Base-by-base conservation (phyloP, 2,113 vertebrate genomes). In the Sceloporus undulatus region DNA sequence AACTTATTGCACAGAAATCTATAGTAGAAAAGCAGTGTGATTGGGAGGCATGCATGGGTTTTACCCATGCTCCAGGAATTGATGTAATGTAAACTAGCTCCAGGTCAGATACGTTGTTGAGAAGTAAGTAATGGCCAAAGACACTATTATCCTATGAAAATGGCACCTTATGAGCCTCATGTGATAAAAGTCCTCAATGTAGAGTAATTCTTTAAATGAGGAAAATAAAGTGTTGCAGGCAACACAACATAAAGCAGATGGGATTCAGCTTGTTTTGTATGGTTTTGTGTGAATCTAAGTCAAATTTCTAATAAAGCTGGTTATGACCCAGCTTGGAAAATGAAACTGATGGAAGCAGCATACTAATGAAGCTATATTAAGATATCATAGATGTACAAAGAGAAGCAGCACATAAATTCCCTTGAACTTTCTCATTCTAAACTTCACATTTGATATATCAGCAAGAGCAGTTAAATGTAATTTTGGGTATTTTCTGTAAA, bases 231-330 rank as follows among this genome's bases (percentile, higher is more conserved):
- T 25, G 13, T 34, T 5, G 25, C 18, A 91, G 90, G 29, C 27
- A 91, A 90, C 91, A 93, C 9, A 87, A 34, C 90, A 83, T 34
- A 83, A 86, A 90, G 84, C 59, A 91, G 56, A 92, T 78, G 59
- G 23, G 87, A 71, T 29, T 68, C 73, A 75, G 80, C 34, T 85
- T 89, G 13, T 79, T 91, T 91, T 82, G 48, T 85, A 77, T 1
- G 1, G 87, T 14, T 1, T 89, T 8, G 29, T 54, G 77, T 21
- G 76, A 82, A 85, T 40, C 90, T 81, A 91, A 91, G 84, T 74
- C 66, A 92, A 89, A 89, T 88, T 90, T 56, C 56, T 71, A 54
- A 40, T 0, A 0, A 38, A 89, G 91, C 86, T 91, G 0, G 5
- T 87, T 52, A 87, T 89, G 92, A 89, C 2, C 8, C 73, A 82